Base-by-base conservation (phyloP, 2,113 vertebrate genomes). In the rabbit (Oryctolagus cuniculus) region DNA sequence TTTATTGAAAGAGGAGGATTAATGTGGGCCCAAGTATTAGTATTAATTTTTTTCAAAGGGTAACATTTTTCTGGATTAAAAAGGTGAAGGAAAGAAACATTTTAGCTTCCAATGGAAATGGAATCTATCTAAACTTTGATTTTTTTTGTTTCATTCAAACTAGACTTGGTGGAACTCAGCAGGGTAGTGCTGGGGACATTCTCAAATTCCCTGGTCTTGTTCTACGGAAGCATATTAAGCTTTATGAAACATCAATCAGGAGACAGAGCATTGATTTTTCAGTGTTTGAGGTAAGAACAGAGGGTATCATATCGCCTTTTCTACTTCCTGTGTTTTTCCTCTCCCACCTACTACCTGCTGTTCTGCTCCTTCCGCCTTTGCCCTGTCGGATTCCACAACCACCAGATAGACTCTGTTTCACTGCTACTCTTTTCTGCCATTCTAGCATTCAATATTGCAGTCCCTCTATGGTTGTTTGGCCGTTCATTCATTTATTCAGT, bases 101-200 rank as follows among this genome's bases (percentile, higher is more conserved):
- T 93, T 82, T 66, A 36, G 36, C 51, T 96, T 86, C 66, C 61
- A 78, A 21, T 92, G 66, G 73, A 90, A 96, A 96, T 90, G 82
- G 29, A 91, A 79, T 6, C 55, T 94, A 91, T 61, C 80, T 89
- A 34, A 10, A 55, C 86, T 96, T 96, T 91, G 83, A 90, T 91
- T 95, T 97, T 95, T 97, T 95, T 95, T 70, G 87, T 94, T 89
- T 95, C 70, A 92, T 95, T 95, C 95, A 93, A 96, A 75, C 89
- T 69, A 94, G 82, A 90, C 74, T 93, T 92, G 82, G 75, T 74
- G 27, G 66, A 90, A 92, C 78, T 93, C 95, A 89, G 88, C 94
- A 95, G 92, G 87, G 34, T 77, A 90, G 87, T 90, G 25, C 85
- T 82, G 25, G 36, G 34, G 85, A 93, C 90, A 69, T 87, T 89